These are phyloP conservation scores for Boleophthalmus pectinirostris DNA, from an alignment of 2,113 vertebrate species.

Conservation along the genomic window DNA sequence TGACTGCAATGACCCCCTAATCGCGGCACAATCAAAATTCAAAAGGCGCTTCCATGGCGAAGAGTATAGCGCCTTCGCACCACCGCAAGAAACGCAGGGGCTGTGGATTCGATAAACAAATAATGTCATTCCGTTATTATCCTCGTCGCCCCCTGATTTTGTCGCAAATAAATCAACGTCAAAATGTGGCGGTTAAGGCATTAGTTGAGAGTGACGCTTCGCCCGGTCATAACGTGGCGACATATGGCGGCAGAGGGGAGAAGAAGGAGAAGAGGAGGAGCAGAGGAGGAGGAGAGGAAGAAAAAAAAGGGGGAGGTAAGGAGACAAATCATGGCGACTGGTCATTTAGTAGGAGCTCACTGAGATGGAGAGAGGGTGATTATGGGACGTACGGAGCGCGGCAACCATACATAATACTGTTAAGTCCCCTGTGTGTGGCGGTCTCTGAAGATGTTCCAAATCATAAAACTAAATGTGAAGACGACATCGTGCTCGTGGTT, in stretches of 20 bases:
- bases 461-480: conserved; percentile 67
- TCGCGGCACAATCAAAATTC: conserved; percentile 81
- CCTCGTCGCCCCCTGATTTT: conserved; percentile 83
- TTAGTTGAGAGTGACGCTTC: conserved; percentile 77
- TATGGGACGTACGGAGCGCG: conserved; percentile 55
- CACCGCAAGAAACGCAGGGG: conserved; percentile 78
- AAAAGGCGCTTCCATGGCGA: conserved; percentile 31
- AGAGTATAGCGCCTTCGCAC: conserved; percentile 76
- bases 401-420: conserved; percentile 64
- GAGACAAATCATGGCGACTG: conserved; percentile 70
- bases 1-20: conserved; percentile 71
- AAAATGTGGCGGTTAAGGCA: conserved; percentile 68
- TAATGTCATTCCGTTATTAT: conserved; percentile 92
- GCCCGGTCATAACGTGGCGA: conserved; percentile 77
- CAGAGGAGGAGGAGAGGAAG: too few species aligned
- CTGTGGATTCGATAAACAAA: conserved; percentile 89
- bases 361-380: conserved; percentile 72
- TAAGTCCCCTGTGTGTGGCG: conserved; percentile 40
- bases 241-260: conserved; percentile 67
- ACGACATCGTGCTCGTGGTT: conserved; percentile 36
- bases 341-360: conserved; percentile 73
- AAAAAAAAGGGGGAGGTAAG: conserved; percentile 37
- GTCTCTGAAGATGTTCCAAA: conserved; percentile 51
- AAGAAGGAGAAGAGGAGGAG: conserved; percentile 32
- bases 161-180: conserved; percentile 94